Base-by-base conservation (phyloP, 2,113 vertebrate species). In the Tenebrosternarchus preto region DNA sequence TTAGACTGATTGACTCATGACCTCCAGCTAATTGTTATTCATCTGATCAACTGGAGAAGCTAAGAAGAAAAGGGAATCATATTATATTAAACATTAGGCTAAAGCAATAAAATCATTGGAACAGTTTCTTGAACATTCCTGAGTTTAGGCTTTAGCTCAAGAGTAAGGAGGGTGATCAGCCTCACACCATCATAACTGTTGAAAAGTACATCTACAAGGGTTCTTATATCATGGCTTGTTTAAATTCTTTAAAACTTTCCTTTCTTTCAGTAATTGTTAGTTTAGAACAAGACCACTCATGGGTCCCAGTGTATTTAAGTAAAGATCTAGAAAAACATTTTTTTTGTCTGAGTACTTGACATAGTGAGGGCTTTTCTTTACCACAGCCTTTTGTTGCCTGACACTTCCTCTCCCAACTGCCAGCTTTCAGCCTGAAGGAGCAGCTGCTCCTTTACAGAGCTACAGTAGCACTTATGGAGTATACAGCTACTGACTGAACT, bases 21-120 rank as follows among this genome's bases (percentile, higher is more conserved):
- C 25, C 19, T 55, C 50, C 22, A 71, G 72, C 22, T 81, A 74
- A 84, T 73, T 86, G 77, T 69, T 80, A 77, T 19, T 57, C 16
- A 73, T 36, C 7, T 29, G 50, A 56, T 64, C 74, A 76, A 50
- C 64, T 31, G 75, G 60, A 12, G 43, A 50, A 69, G 56, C 15
- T 46, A 69, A 79, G 22, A 60, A 60, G 36, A 39, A 83, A 1
- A 22, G 19, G 63, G 11, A 31, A 22, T 36, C 6, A 36, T 50
- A 43, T 43, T 43, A 9, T 50, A 50, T 50, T 27, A 67, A 78
- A 50, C 68, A 50, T 56, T 43, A 73, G 43, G 25, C 39, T 75
- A 83, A 75, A 63, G n/a, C 36, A 70, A 75, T 69, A 50, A 78
- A 68, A 50, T 31, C 56, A 12, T 9, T 68, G 46, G 29, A 68